A percentile compares a stretch with the other conserved stretches of the same genome.
phyloP scores from a whole-genome alignment of 2,113 vertebrate genomes.

The Neolamprologus variostigma region DNA sequence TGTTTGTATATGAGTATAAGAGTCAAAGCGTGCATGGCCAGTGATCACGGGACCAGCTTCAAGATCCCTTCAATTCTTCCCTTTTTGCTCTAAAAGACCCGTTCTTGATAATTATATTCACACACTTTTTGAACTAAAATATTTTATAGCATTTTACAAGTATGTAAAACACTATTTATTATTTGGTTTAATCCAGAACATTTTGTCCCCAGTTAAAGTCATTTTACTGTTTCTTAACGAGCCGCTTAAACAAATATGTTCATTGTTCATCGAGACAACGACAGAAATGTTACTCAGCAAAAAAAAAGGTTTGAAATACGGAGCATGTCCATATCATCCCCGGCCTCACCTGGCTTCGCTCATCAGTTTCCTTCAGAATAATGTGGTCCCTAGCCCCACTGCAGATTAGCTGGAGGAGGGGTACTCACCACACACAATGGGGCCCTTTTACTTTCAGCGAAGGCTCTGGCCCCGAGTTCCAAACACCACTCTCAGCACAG shows the following conservation, averaged over 20 bases:
- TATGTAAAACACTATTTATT: neutral
- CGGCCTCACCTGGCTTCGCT: slow-evolving; percentile 47
- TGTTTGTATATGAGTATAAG: neutral
- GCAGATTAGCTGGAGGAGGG: slow-evolving; percentile 59
- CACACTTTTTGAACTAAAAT: neutral
- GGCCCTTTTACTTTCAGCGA: slow-evolving; percentile 51
- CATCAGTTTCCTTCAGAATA: slow-evolving; percentile 51
- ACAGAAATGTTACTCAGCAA: slow-evolving; percentile 20
- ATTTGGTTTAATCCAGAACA: neutral
- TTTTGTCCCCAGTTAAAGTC: neutral
- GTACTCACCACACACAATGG: slow-evolving; percentile 62
- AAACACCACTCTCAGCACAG: slow-evolving; percentile 58
- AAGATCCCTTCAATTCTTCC: neutral
- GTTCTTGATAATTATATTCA: neutral
- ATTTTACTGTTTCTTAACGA: neutral
- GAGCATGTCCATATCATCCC: slow-evolving; percentile 17
- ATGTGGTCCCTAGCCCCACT: slow-evolving; percentile 63
- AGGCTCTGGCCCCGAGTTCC: slow-evolving; percentile 33
- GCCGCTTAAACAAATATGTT: neutral
- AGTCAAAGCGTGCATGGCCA: neutral
- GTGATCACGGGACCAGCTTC: neutral
- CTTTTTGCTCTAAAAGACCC: neutral
- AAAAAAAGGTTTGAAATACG: slow-evolving; percentile 12
- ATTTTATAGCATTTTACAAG: neutral
- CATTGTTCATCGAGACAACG: neutral